Conservation (phyloP, 2,888 invertebrate species). For the Megamerina dolium region DNA sequence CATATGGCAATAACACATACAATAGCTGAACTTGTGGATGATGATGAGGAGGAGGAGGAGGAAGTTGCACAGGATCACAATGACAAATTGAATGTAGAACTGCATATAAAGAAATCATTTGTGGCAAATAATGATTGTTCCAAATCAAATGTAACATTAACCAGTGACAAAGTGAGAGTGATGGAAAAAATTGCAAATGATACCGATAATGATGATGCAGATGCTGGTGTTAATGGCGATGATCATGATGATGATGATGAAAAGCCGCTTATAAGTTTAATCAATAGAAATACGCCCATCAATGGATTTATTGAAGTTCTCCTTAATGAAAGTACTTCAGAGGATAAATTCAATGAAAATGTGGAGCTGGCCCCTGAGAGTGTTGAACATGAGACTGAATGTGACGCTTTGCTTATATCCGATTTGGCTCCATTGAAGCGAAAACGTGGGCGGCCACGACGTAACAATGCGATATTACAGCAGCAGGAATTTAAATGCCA, state of each 20-base stretch:
- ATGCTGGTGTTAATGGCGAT: background rate
- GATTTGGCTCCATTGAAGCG: constrained; percentile 3
- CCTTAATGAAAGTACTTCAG: background rate
- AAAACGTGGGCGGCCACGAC: constrained; percentile 4
- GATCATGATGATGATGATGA: constrained; percentile 22
- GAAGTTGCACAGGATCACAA: too few species aligned
- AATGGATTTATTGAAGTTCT: constrained; percentile 9
- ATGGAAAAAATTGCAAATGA: too few species aligned
- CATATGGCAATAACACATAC: constrained; percentile 45
- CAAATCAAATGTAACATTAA: too few species aligned
- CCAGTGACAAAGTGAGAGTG: too few species aligned
- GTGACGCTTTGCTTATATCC: too few species aligned
- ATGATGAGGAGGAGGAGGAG: background rate
- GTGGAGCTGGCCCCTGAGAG: background rate
- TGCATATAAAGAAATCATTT: too few species aligned
- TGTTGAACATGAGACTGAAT: too few species aligned
- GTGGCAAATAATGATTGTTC: too few species aligned
- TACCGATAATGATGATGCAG: background rate
- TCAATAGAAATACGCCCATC: background rate
- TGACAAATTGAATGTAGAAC: constrained; percentile 9
- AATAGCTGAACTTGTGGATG: constrained; percentile 10
- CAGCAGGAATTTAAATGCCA: constrained; percentile 44
- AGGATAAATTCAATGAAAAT: background rate
- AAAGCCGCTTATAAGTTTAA: constrained; percentile 21
- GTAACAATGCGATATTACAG: too few species aligned